Percentiles rank a stretch among this genome's conserved stretches.
Conservation (phyloP, 2,888 invertebrate species). For the Oscheius sp. region DNA sequence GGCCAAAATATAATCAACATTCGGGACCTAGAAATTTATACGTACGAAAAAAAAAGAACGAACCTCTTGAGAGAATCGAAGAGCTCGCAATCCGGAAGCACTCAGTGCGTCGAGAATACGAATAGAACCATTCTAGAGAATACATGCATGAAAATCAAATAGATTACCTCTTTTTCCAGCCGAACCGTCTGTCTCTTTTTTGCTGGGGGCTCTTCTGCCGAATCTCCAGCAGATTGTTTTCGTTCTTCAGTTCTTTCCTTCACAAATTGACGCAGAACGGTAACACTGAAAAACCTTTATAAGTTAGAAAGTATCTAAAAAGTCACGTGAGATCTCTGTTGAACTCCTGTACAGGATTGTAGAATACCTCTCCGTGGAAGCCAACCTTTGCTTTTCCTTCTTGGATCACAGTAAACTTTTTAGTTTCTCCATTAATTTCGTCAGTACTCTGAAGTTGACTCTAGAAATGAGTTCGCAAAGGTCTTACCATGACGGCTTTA, state of each 20-base stretch:
- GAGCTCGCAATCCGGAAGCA: constrained; percentile 93
- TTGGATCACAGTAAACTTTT: constrained; percentile 34
- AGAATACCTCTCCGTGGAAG: constrained; percentile 81
- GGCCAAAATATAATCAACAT: constrained; percentile 65
- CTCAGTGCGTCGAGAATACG: constrained; percentile 90
- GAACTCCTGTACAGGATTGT: constrained; percentile 97
- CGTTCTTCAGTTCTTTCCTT: constrained; percentile 47
- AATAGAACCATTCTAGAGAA: constrained; percentile 56
- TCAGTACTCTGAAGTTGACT: neutral
- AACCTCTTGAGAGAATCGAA: constrained; percentile 92
- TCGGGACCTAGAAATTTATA: constrained; percentile 46
- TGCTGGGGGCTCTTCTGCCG: constrained; percentile 40
- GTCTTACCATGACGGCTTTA: neutral
- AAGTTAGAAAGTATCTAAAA: neutral
- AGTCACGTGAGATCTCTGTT: constrained; percentile 87
- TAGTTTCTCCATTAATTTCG: neutral
- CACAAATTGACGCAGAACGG: constrained; percentile 81
- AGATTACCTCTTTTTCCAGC: constrained; percentile 22
- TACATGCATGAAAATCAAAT: neutral
- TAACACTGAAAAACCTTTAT: constrained; percentile 79
- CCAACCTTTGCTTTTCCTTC: constrained; percentile 67
- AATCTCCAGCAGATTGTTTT: constrained; percentile 2
- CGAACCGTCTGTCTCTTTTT: constrained; percentile 50
- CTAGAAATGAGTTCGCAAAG: neutral
- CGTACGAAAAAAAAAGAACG: neutral